phyloP scores from a whole-genome alignment of 2,797 vertebrate species.

The Phoebastria nigripes region DNA sequence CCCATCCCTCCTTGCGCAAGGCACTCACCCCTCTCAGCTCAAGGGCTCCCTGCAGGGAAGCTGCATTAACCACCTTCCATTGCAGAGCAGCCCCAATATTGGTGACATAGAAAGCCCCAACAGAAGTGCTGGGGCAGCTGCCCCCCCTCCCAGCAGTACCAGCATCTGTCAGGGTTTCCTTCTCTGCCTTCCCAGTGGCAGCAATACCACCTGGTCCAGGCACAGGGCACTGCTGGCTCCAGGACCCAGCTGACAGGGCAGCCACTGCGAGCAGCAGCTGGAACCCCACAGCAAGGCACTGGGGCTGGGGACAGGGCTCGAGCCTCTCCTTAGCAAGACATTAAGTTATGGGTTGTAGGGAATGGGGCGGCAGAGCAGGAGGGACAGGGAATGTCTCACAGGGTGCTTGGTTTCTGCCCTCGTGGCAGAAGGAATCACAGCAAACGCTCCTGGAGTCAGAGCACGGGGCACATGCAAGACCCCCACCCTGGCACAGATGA shows the following conservation, averaged over 20 bases:
- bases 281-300: not conserved
- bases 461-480: slow-evolving; percentile 43
- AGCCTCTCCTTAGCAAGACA: not conserved
- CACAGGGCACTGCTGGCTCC: not conserved
- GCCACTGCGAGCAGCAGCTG: not conserved
- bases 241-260: not conserved
- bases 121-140: not conserved
- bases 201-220: not conserved
- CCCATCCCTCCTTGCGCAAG: not conserved
- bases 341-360: not conserved
- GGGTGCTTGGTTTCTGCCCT: not conserved
- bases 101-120: fast-evolving
- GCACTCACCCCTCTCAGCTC: not conserved
- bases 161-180: not conserved
- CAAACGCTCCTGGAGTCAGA: not conserved
- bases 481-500: not conserved
- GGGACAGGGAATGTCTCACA: not conserved
- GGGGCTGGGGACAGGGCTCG: not conserved
- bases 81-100: not conserved
- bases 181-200: not conserved
- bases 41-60: not conserved
- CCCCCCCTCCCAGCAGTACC: not conserved
- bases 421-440: not conserved
- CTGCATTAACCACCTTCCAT: fast-evolving
- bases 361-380: not conserved